phyloP scores from a whole-genome alignment of 2,113 vertebrate genomes.

The Platycercus adscitus region DNA sequence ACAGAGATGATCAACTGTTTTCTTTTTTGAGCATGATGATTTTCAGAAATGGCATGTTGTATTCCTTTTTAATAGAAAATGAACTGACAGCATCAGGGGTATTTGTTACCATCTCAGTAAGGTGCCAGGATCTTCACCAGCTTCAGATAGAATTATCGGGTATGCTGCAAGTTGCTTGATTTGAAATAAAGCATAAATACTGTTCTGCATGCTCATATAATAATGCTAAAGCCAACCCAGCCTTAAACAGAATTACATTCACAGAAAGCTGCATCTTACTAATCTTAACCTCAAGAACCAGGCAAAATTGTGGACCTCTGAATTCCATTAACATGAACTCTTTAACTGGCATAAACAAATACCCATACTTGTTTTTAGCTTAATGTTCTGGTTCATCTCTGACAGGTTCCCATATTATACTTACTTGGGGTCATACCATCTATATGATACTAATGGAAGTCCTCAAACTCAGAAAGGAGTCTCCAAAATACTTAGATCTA shows the following conservation, averaged over 20 bases:
- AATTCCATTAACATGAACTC: constrained; percentile 21
- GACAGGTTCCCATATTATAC: background rate
- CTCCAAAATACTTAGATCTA: constrained; percentile 3
- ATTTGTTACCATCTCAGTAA: background rate
- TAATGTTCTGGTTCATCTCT: constrained; percentile 15
- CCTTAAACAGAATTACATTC: background rate
- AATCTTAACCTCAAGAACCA: background rate
- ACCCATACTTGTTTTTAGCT: constrained; percentile 11
- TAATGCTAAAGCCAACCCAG: background rate
- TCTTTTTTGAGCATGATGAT: background rate
- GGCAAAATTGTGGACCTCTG: background rate
- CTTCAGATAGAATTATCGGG: background rate
- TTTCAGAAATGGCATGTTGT: background rate
- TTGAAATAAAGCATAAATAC: background rate
- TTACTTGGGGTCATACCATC: background rate
- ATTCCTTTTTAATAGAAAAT: background rate
- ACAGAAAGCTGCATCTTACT: background rate
- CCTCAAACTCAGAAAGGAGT: background rate
- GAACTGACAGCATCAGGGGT: background rate
- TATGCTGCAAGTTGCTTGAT: background rate
- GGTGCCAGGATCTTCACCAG: background rate
- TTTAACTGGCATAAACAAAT: constrained; percentile 5
- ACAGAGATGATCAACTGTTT: background rate
- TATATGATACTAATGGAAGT: background rate
- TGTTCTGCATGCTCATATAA: background rate